These are phyloP conservation scores for Cyclophora albipunctata DNA, from an alignment of 2,888 invertebrate species.

Conservation along the genomic window DNA sequence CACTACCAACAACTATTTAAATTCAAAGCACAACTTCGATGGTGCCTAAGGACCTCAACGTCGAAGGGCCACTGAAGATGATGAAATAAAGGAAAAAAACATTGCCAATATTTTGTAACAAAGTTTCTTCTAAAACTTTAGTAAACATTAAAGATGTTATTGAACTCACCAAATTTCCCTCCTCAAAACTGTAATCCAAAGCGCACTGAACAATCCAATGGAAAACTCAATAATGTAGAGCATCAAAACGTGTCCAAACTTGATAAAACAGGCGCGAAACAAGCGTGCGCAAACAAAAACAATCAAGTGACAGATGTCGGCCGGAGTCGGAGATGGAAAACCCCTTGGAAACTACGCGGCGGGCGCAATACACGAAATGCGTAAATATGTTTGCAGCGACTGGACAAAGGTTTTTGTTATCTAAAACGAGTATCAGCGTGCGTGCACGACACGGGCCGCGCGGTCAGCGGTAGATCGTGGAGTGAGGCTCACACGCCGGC, in stretches of 20 bases:
- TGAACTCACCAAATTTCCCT: constrained; percentile 49
- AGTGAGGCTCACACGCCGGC: constrained; percentile 73
- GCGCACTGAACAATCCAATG: constrained; percentile 45
- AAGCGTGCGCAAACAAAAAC: constrained; percentile 68
- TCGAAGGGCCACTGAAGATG: too few species aligned
- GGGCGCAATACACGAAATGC: constrained; percentile 45
- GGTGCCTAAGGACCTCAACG: too few species aligned
- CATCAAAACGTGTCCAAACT: constrained; percentile 60
- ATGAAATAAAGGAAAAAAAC: too few species aligned
- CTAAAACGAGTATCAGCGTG: constrained; percentile 64
- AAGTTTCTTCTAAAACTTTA: too few species aligned
- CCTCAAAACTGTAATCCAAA: constrained; percentile 60
- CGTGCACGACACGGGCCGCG: constrained; percentile 55
- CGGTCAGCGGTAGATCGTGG: constrained; percentile 63
- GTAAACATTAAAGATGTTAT: too few species aligned
- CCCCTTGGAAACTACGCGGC: constrained; percentile 66
- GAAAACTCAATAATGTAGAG: constrained; percentile 35
- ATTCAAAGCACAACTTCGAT: neutral
- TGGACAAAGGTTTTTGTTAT: constrained; percentile 75
- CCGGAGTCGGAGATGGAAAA: constrained; percentile 65
- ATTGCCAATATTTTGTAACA: too few species aligned
- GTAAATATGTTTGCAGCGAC: constrained; percentile 70
- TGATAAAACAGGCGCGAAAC: constrained; percentile 49
- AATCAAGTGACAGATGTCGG: constrained; percentile 62
- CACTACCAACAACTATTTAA: constrained; percentile 2